Percentiles rank a stretch among this genome's conserved stretches.
These are phyloP conservation scores for Cygnus buccinator DNA, from an alignment of 2,113 vertebrate genomes.

Conservation along the genomic window DNA sequence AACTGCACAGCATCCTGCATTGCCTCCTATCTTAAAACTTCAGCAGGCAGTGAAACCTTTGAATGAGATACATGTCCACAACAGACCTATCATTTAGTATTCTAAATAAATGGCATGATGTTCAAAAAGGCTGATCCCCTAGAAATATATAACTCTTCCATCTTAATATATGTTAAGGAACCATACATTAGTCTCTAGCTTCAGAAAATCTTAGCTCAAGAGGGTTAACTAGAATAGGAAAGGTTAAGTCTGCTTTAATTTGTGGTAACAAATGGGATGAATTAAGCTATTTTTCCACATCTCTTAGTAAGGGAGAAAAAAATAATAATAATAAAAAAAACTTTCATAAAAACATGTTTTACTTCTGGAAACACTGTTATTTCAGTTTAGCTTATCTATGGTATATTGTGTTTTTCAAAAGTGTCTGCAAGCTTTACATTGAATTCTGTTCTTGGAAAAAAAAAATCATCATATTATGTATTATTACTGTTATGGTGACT, in stretches of 20 bases:
- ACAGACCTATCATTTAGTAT: background rate
- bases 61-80: background rate
- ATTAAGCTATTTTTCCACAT: background rate
- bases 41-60: background rate
- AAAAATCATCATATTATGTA: background rate
- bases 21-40: background rate
- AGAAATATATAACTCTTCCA: background rate
- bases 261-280: background rate
- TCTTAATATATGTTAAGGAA: background rate
- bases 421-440: background rate
- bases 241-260: conserved; percentile 4
- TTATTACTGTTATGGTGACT: background rate
- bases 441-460: background rate
- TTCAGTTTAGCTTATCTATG: background rate
- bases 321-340: background rate
- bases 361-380: background rate
- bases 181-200: background rate
- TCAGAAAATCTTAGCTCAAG: conserved; percentile 5
- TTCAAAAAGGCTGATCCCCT: background rate
- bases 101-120: background rate
- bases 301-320: rapidly evolving
- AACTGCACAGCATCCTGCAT: rapidly evolving
- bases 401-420: background rate
- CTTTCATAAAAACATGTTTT: background rate
- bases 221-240: background rate